Evolutionary conservation across 2,888 invertebrate genomes (phyloP), one percentile per base, ranked within the genome.

Genomic region (Sinohyriopsis cumingii): DNA sequence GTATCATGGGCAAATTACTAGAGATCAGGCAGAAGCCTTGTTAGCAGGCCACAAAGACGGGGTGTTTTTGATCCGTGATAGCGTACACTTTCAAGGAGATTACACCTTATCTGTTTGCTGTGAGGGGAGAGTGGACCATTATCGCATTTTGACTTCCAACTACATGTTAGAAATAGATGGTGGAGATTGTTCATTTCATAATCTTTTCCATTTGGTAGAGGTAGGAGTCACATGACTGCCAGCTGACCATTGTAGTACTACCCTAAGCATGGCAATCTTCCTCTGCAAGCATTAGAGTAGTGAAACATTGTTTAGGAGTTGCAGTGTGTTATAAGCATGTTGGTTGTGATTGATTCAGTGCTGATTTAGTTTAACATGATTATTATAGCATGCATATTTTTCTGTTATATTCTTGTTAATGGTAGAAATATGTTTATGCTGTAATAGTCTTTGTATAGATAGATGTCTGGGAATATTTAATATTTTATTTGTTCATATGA

Each of bases 61-160:
- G 68, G 93, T 98, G 78, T 99, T 98, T 92, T 93, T 99, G 81
- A 96, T 99, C 78, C 93, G 99, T 81, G 99, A 99, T 92, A 98
- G 98, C 82, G 98, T 98, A 71, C 99, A 99, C 92, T 99, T 96
- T 91, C 98, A 98, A 45, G 99, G 99, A 59, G 99, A 99, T 92
- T 99, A 97, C 91, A 99, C 99, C 72, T 93, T 99, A 60, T 99
- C 99, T 91, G 97, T 99, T 68, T 82, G 81, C 68, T 94, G 96
- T 87, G 95, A 94, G 69, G 80, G 75, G 53, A 95, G 96, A 90
- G 97, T 99, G 65, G 98, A 98, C 90, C 98, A 98, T 90, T 98
- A 99, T 91, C 93, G 97, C 89, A 94, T 97, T 85, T 94, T 95
- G 88, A 94, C 94, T 89, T 84, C 93, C 85, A 94, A 94, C 87